Evolutionary conservation across 2,888 invertebrate genomes (phyloP), one percentile per base, ranked within the genome.

Genomic region (Spisula solida): DNA sequence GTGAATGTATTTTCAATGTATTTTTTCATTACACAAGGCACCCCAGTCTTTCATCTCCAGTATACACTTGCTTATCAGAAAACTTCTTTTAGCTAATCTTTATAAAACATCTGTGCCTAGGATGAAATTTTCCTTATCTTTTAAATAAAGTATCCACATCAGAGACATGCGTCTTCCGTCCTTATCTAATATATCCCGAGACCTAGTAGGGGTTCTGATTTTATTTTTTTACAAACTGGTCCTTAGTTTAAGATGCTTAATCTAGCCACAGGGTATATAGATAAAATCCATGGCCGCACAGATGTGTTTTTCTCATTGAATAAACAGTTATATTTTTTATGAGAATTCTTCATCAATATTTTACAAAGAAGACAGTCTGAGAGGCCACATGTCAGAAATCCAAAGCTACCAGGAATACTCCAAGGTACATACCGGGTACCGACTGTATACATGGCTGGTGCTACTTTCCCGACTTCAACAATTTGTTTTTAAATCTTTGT

Each of bases 121-220:
- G 48, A 91, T 91, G 91, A 85, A 79, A 81, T 87, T 89, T 90
- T 84, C 85, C 90, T 91, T 91, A 91, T 91, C 91, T 89, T 89
- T 90, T 81, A 82, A 85, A 82, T 87, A 60, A 89, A 85, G 89
- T 87, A 87, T 89, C 86, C 75, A 86, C 86, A 82, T 89, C 86
- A 51, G 31, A 86, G 82, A 86, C 60, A 81, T 34, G 81, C 75
- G 81, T 85, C 78, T 85, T 48, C 85, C 25, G n/a, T 29, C 56
- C 48, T 81, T 86, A 86, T 86, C 86, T 81, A 82, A 47, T 31
- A 18, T 82, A 82, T 75, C 75, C 25, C 31, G 51, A 75, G n/a
- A n/a, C 47, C 51, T 82, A 16, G 78, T 75, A 85, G 81, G 88
- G 82, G 80, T 82, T 48, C 79, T 29, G n/a, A 83, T 51, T 81